phyloP scores from a whole-genome alignment of 1,140 invertebrate species.

The Platorchestia sp. region DNA sequence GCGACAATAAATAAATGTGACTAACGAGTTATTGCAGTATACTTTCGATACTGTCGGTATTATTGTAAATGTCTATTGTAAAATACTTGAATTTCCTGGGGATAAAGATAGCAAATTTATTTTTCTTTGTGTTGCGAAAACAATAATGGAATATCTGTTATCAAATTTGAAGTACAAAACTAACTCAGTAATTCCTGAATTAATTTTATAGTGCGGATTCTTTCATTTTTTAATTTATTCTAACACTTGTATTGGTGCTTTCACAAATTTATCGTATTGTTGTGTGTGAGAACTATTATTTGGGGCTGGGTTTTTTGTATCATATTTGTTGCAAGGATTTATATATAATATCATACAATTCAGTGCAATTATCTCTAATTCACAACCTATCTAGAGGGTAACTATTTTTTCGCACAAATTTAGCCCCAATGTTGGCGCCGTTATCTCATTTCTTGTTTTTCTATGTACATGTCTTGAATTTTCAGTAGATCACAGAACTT shows the following conservation, averaged over 20 bases:
- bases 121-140: background rate
- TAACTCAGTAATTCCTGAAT: background rate
- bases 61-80: background rate
- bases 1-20: background rate
- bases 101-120: background rate
- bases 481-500: background rate
- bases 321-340: background rate
- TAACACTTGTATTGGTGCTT: background rate
- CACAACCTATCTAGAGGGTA: background rate
- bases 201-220: background rate
- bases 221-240: background rate
- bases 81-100: background rate
- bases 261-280: background rate
- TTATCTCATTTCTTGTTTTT: no score
- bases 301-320: background rate
- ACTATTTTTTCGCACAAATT: background rate
- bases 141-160: background rate
- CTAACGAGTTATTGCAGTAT: background rate
- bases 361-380: background rate
- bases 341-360: background rate
- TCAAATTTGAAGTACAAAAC: background rate
- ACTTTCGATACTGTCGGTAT: background rate
- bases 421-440: background rate
- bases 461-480: background rate
- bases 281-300: background rate